phyloP scores from a whole-genome alignment of 2,113 vertebrate species.

The Equus przewalskii region DNA sequence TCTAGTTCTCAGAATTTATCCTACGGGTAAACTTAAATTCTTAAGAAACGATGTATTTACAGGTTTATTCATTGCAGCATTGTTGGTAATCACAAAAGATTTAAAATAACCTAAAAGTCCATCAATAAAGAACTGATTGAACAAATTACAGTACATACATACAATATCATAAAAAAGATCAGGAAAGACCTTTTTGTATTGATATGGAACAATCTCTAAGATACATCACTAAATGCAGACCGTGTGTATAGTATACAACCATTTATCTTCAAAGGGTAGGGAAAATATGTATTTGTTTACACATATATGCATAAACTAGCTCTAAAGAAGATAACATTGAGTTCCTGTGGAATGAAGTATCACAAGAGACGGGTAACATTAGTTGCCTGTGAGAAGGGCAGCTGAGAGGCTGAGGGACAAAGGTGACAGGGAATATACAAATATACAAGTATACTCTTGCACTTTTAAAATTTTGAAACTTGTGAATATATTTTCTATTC shows the following conservation, averaged over 20 bases:
- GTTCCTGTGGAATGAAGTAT: not conserved
- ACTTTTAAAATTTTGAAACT: not conserved
- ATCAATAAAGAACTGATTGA: not conserved
- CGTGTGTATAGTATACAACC: not conserved
- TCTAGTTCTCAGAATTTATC: not conserved
- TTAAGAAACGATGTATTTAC: constrained; percentile 12
- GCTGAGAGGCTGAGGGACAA: not conserved
- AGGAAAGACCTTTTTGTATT: not conserved
- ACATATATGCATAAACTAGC: not conserved
- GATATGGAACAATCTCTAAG: not conserved
- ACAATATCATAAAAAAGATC: not conserved
- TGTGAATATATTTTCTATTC: not conserved
- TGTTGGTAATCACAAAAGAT: not conserved
- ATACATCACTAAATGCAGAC: not conserved
- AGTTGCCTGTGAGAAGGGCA: not conserved
- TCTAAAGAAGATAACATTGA: constrained; percentile 13
- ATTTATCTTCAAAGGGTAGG: not conserved
- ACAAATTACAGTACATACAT: not conserved
- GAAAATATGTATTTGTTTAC: not conserved
- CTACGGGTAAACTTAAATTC: not conserved
- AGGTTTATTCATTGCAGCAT: not conserved
- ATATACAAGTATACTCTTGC: not conserved
- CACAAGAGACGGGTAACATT: not conserved
- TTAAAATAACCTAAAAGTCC: not conserved
- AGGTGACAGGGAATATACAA: not conserved